Conservation (phyloP, 1,140 invertebrate species). For the Paraescarpia echinospica region DNA sequence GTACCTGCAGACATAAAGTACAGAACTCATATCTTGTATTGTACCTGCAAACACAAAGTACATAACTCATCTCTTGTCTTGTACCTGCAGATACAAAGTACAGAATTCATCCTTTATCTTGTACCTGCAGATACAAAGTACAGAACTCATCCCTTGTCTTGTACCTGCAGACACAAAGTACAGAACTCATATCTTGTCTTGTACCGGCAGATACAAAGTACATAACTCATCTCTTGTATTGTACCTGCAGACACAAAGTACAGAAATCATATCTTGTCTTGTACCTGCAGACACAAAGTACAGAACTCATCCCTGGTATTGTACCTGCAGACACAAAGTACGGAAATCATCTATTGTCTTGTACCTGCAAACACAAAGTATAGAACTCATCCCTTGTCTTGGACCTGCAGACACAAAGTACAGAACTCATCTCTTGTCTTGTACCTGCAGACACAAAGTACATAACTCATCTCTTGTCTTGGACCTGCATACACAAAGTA, state of each 20-base stretch:
- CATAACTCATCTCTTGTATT: no score
- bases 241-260: no score
- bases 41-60: constrained; percentile 68
- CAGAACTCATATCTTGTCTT: no score
- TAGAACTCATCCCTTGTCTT: constrained; percentile 86
- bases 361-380: constrained; percentile 68
- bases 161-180: constrained; percentile 66
- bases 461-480: constrained; percentile 86
- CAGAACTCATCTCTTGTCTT: constrained; percentile 86
- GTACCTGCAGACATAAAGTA: constrained; percentile 43
- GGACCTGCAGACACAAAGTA: constrained; percentile 68
- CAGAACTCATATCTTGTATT: constrained; percentile 86
- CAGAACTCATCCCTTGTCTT: constrained; percentile 86
- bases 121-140: constrained; percentile 68
- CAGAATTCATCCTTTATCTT: constrained; percentile 86
- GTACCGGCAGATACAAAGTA: no score
- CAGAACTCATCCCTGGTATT: no score
- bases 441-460: constrained; percentile 68
- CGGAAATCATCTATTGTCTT: constrained; percentile 86
- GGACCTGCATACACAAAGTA: constrained; percentile 66
- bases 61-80: constrained; percentile 86
- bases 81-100: constrained; percentile 68
- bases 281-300: no score
- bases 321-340: constrained; percentile 43
- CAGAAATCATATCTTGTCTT: no score